These are phyloP conservation scores for Gallinago solitaria DNA, from an alignment of 2,797 vertebrate genomes.

Conservation along the genomic window DNA sequence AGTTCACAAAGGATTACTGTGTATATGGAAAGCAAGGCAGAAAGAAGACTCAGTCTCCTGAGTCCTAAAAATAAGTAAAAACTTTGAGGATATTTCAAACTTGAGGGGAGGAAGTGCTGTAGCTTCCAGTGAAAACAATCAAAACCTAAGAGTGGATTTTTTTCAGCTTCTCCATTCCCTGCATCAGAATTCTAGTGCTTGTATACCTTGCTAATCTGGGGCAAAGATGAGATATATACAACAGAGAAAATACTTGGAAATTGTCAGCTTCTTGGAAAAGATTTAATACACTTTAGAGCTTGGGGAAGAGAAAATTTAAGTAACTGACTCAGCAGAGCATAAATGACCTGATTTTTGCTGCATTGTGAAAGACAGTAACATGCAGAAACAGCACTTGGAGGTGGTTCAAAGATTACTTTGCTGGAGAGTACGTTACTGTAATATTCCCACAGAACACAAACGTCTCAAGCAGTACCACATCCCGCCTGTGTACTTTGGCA, in stretches of 20 bases:
- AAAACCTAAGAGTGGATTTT: neutral
- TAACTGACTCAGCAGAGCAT: constrained; percentile 60
- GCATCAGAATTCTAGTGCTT: neutral
- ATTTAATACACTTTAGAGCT: neutral
- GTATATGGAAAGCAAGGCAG: neutral
- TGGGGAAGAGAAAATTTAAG: constrained; percentile 36
- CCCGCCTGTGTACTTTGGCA: constrained; percentile 24
- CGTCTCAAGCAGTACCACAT: neutral
- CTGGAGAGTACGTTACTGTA: neutral
- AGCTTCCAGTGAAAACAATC: neutral
- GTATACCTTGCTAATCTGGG: neutral
- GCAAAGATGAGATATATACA: neutral
- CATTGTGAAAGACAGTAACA: constrained; percentile 52
- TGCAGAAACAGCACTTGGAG: constrained; percentile 59
- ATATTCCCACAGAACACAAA: constrained; percentile 50
- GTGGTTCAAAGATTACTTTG: constrained; percentile 42
- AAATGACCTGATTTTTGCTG: constrained; percentile 37
- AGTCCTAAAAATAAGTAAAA: neutral
- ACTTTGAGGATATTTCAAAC: neutral
- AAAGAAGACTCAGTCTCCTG: neutral
- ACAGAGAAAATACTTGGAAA: neutral
- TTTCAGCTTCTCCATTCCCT: neutral
- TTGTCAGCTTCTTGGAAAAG: neutral
- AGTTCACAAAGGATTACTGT: neutral
- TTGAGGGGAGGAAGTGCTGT: neutral